phyloP scores from a whole-genome alignment of 1,140 invertebrate species.

The Coenobita brevimanus region DNA sequence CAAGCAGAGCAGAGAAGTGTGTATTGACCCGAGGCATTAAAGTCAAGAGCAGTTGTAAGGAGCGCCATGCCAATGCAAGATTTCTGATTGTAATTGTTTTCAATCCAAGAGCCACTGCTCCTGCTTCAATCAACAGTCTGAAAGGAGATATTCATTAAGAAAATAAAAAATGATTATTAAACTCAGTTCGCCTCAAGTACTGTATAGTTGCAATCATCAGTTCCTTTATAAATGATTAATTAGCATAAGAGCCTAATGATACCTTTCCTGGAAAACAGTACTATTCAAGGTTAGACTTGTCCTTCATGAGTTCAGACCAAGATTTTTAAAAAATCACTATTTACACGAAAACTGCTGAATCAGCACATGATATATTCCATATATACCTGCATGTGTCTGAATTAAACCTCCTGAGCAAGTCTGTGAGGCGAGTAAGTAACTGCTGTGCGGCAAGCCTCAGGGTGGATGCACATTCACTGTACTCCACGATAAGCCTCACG shows the following conservation, averaged over 20 bases:
- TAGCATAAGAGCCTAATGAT: no score
- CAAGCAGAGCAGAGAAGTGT: slow-evolving; percentile 70
- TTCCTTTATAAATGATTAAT: no score
- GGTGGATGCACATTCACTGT: slow-evolving; percentile 65
- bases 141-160: no score
- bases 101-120: slow-evolving; percentile 83
- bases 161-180: no score
- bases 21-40: slow-evolving; percentile 57
- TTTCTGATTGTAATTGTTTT: slow-evolving; percentile 98
- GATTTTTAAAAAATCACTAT: no score
- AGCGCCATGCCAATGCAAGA: slow-evolving; percentile 92
- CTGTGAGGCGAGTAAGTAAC: slow-evolving; percentile 63
- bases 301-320: no score
- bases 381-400: slow-evolving; percentile 72
- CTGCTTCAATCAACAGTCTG: slow-evolving; percentile 68
- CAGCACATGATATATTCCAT: no score
- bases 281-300: no score
- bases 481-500: slow-evolving; percentile 66
- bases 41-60: slow-evolving; percentile 78
- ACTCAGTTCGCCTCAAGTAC: no score
- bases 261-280: no score
- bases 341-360: no score
- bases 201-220: no score
- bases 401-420: slow-evolving; percentile 65
- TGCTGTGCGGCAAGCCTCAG: slow-evolving; percentile 62